These are phyloP conservation scores for Asteroscopus sphinx DNA, from an alignment of 2,888 invertebrate genomes.

Conservation along the genomic window DNA sequence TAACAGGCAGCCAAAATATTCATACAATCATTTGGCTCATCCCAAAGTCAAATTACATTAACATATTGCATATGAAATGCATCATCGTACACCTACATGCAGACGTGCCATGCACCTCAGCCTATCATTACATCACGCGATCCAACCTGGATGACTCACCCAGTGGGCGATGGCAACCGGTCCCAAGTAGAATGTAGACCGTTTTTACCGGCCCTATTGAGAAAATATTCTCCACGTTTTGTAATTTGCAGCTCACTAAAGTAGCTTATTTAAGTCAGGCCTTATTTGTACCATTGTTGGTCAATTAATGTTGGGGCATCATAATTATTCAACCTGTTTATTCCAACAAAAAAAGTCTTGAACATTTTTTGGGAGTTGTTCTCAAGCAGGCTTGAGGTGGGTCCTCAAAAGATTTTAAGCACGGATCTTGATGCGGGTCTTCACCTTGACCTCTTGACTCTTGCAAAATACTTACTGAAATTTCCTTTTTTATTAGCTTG, in stretches of 20 bases:
- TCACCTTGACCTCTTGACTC: slow-evolving; percentile 13
- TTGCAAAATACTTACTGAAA: slow-evolving; percentile 1
- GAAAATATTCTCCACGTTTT: slow-evolving; percentile 46
- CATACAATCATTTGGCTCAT: slow-evolving; percentile 28
- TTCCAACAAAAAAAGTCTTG: slow-evolving; percentile 5
- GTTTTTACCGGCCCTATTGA: slow-evolving; percentile 51
- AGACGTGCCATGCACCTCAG: slow-evolving; percentile 33
- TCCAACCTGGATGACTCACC: slow-evolving; percentile 64
- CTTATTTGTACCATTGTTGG: slow-evolving; percentile 31
- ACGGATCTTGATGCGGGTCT: slow-evolving; percentile 1
- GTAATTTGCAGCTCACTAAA: slow-evolving; percentile 38
- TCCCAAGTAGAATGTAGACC: slow-evolving; percentile 43
- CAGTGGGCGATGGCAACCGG: slow-evolving; percentile 61
- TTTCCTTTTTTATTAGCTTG: slow-evolving; percentile 3
- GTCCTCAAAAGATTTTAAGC: slow-evolving; percentile 1
- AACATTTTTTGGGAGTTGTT: not conserved
- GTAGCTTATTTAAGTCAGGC: slow-evolving; percentile 24
- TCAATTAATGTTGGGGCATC: slow-evolving; percentile 33
- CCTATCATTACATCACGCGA: slow-evolving; percentile 64
- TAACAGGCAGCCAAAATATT: slow-evolving; percentile 3
- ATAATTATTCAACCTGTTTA: slow-evolving; percentile 7
- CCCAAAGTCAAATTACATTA: slow-evolving; percentile 38
- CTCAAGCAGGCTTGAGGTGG: slow-evolving; percentile 1
- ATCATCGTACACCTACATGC: slow-evolving; percentile 48
- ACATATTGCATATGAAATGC: slow-evolving; percentile 45